These are phyloP conservation scores for Alectura lathami DNA, from an alignment of 2,113 vertebrate species.

Conservation along the genomic window DNA sequence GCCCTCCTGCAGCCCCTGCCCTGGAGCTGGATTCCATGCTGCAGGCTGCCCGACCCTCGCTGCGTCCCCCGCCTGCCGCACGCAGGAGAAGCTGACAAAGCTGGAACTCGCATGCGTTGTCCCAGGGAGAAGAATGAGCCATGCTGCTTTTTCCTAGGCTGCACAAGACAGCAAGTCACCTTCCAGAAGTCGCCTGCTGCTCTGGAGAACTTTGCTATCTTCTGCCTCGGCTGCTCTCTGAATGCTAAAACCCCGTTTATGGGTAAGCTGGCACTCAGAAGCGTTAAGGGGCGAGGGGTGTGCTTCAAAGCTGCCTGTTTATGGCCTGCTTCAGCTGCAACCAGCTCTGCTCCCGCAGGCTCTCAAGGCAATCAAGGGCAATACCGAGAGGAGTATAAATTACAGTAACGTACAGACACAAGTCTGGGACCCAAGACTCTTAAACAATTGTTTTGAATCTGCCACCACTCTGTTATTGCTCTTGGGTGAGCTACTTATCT, in stretches of 20 bases:
- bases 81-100: neutral
- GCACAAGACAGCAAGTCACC: neutral
- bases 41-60: neutral
- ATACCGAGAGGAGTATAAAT: slow-evolving; percentile 26
- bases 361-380: slow-evolving; percentile 29
- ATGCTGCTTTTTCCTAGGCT: neutral
- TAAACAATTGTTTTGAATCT: neutral
- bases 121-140: neutral
- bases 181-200: slow-evolving; percentile 32
- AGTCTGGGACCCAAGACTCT: neutral
- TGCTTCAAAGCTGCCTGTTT: slow-evolving; percentile 29
- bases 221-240: slow-evolving; percentile 40
- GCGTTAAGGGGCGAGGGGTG: slow-evolving; percentile 38
- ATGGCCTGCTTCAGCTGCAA: slow-evolving; percentile 33
- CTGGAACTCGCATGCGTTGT: neutral
- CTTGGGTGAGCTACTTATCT: neutral
- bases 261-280: slow-evolving; percentile 52
- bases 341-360: neutral
- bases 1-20: neutral
- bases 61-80: neutral
- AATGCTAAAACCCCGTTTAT: slow-evolving; percentile 62
- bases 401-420: neutral
- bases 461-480: neutral
- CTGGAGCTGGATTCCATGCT: rapidly evolving
- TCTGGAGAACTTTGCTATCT: slow-evolving; percentile 29